Percentiles rank a stretch among this genome's conserved stretches.
phyloP scores from a whole-genome alignment of 2,797 vertebrate genomes.

The Sebastes iracundus region DNA sequence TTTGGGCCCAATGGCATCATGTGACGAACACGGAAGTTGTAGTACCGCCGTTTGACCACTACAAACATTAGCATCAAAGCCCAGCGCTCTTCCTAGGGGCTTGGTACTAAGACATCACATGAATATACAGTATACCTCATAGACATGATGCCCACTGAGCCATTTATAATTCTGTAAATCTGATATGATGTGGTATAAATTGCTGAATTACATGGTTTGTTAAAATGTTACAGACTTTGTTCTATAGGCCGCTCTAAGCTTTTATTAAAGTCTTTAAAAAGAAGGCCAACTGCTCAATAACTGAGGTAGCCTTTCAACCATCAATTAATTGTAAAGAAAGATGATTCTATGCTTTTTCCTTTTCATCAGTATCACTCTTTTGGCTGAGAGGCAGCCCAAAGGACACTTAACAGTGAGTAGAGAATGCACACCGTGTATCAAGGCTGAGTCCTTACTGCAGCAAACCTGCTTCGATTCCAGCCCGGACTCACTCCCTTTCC shows the following conservation, averaged over 20 bases:
- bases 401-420: neutral
- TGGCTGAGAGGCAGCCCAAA: constrained; percentile 1
- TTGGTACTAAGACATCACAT: neutral
- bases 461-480: neutral
- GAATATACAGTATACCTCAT: neutral
- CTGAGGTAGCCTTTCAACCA: neutral
- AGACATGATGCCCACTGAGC: neutral
- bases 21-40: too few species aligned
- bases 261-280: neutral
- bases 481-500: neutral
- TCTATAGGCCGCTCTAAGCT: neutral
- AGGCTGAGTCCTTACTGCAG: neutral
- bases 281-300: neutral
- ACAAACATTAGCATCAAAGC: too few species aligned
- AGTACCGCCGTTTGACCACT: too few species aligned
- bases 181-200: neutral
- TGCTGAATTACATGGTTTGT: neutral
- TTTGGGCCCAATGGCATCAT: too few species aligned
- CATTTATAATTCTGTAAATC: neutral
- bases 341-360: neutral
- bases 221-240: neutral
- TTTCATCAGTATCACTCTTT: neutral
- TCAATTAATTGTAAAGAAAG: neutral
- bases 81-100: too few species aligned
- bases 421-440: neutral